Evolutionary conservation across 2,797 vertebrate genomes (phyloP), one percentile per base, ranked within the genome.

Genomic region (Xerus rutilus): DNA sequence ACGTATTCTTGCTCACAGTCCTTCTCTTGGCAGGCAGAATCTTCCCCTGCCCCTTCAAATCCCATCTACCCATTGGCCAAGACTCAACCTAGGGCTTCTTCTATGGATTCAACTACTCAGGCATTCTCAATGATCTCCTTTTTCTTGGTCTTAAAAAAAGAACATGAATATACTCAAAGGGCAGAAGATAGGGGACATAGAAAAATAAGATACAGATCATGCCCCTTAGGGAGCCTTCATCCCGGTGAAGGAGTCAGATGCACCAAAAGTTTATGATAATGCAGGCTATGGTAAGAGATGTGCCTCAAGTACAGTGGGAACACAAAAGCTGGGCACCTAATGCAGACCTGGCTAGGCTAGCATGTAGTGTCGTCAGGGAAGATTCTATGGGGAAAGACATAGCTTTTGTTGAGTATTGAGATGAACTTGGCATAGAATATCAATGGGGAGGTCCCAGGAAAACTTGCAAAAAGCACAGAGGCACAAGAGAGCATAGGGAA

Each of bases 391-490:
- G 62, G 49, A 30, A 49, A 64, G 8, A 25, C 84, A 52, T 85
- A 47, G 39, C 21, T 91, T 73, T 65, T 28, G 25, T 11, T 78
- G 39, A 81, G 30, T 45, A 70, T 78, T 70, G 39, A 83, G 18
- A 45, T 83, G 49, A 67, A 82, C 18, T n/a, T 81, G 32, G 7
- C 57, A 14, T 28, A 47, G 62, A 70, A 32, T 72, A 74, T 77
- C 49, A 13, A 4, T 2, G 35, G 23, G 32, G 54, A 82, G 14
- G 7, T 62, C 65, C 3, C 23, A 79, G 78, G 21, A 18, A 93
- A 90, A 76, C 32, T 72, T 76, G 32, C 76, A 8, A 39, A 65
- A 95, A 85, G 43, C 57, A 49, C 39, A 72, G 45, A 82, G 72
- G 20, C 4, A 23, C 0, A 4, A 49, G 30, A 67, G 9, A 82